phyloP scores from a whole-genome alignment of 2,888 invertebrate species.

The Xanthorhoe designata region DNA sequence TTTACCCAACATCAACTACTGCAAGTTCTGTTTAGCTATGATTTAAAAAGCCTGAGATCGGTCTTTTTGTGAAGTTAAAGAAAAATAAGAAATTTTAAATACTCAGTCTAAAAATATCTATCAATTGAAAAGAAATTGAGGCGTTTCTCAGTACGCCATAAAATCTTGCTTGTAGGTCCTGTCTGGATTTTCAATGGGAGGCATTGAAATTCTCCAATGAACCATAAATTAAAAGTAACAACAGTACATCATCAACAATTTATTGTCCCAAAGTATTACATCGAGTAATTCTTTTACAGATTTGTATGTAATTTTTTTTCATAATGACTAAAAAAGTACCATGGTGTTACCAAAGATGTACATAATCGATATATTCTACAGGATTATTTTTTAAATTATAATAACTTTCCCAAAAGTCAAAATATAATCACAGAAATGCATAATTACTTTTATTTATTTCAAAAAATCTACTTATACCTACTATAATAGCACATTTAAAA shows the following conservation, averaged over 20 bases:
- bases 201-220: too few species aligned
- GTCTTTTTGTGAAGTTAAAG: too few species aligned
- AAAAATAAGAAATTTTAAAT: too few species aligned
- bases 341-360: background rate
- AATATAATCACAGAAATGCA: conserved; percentile 4
- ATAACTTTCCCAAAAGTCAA: background rate
- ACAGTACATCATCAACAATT: background rate
- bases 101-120: too few species aligned
- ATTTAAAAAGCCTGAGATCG: too few species aligned
- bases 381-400: background rate
- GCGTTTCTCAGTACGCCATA: too few species aligned
- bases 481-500: too few species aligned
- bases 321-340: background rate
- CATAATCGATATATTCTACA: background rate
- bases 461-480: background rate
- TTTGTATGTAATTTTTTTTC: background rate
- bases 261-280: background rate
- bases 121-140: too few species aligned
- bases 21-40: too few species aligned
- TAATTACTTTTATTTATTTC: background rate
- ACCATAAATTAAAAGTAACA: too few species aligned
- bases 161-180: too few species aligned
- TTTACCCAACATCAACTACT: background rate
- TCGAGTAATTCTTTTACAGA: background rate
- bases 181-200: too few species aligned